Conservation (phyloP, 2,797 vertebrate genomes). For the Trichosurus vulpecula region DNA sequence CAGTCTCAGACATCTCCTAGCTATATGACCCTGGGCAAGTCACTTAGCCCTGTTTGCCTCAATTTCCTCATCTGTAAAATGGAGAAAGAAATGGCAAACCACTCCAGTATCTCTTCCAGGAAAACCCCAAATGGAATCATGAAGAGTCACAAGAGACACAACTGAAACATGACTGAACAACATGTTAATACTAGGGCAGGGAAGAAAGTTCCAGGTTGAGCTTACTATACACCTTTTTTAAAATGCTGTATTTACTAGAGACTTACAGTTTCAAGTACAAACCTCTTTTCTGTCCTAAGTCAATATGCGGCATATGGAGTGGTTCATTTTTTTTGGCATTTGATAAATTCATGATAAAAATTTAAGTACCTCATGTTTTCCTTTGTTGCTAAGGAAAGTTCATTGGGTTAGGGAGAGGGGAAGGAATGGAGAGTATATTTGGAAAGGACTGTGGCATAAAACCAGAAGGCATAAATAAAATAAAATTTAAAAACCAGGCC, state of each 20-base stretch:
- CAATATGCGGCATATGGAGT: neutral
- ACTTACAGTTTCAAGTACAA: neutral
- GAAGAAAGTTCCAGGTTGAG: neutral
- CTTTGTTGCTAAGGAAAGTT: neutral
- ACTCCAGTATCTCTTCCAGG: neutral
- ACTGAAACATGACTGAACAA: too few relatives aligned
- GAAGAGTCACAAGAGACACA: too few relatives aligned
- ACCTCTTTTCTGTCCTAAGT: neutral
- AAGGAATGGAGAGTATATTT: neutral
- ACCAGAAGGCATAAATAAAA: neutral
- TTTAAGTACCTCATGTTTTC: neutral
- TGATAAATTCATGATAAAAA: neutral
- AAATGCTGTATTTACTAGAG: neutral
- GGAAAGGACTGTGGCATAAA: neutral
- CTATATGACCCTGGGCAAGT: neutral
- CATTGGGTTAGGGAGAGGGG: neutral
- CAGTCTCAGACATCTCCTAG: neutral
- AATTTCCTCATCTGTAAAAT: neutral
- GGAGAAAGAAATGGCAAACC: neutral
- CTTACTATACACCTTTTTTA: too few relatives aligned
- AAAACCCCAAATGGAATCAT: neutral
- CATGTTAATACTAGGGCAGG: neutral
- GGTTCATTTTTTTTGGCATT: neutral
- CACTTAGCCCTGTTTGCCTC: neutral
- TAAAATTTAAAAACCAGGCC: neutral